phyloP scores from a whole-genome alignment of 2,888 invertebrate species.

The Beris morrisii region DNA sequence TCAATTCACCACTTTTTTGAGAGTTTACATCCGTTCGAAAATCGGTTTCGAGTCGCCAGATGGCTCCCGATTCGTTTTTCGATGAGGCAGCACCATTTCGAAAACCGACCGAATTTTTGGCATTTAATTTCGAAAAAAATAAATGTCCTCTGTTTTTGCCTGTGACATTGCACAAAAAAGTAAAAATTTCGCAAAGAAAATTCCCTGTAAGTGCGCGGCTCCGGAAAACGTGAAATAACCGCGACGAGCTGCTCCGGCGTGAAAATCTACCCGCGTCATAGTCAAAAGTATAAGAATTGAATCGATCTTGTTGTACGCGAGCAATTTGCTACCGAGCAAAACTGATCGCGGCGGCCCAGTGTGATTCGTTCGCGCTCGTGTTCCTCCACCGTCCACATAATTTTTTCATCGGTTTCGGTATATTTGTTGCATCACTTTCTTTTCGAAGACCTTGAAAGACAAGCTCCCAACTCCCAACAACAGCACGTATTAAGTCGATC shows the following conservation, averaged over 20 bases:
- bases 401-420: not conserved
- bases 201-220: no score
- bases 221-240: conserved; percentile 4
- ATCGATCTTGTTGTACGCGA: no score
- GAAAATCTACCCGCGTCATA: conserved; percentile 1
- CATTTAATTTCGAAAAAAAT: conserved; percentile 21
- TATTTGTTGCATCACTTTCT: conserved; percentile 24
- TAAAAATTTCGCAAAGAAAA: no score
- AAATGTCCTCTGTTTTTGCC: conserved; percentile 18
- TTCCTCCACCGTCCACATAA: not conserved
- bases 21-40: no score
- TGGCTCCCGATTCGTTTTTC: no score
- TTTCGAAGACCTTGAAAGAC: not conserved
- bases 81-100: no score
- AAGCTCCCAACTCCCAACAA: no score
- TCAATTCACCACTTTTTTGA: no score
- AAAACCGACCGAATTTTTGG: conserved; percentile 1
- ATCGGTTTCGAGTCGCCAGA: no score
- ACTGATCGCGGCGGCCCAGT: not conserved
- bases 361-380: not conserved
- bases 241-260: not conserved
- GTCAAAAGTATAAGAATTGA: not conserved
- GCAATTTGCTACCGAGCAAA: no score
- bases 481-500: no score
- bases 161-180: conserved; percentile 18